These are phyloP conservation scores for Oophaga sylvatica DNA, from an alignment of 2,797 vertebrate genomes.

Conservation along the genomic window DNA sequence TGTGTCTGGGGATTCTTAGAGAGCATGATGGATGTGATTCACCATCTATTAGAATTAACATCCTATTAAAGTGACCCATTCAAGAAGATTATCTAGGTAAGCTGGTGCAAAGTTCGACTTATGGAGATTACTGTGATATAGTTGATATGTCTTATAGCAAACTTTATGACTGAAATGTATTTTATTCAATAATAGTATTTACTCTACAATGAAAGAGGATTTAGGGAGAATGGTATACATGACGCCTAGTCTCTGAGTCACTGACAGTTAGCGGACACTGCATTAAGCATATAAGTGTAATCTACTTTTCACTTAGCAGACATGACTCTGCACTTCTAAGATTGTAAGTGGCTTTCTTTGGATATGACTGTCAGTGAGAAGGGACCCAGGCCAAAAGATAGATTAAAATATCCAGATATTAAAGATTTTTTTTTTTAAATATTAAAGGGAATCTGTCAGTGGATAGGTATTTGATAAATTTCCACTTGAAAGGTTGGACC, in stretches of 20 bases:
- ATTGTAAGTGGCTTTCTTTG: neutral
- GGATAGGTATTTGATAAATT: no score
- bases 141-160: neutral
- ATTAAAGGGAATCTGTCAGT: no score
- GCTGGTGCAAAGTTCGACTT: conserved; percentile 16
- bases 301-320: conserved; percentile 11
- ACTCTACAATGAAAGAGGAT: neutral
- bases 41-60: conserved; percentile 16
- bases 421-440: no score
- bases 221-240: neutral
- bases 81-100: conserved; percentile 39
- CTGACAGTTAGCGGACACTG: neutral
- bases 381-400: neutral
- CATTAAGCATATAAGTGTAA: neutral
- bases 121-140: neutral
- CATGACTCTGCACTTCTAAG: neutral
- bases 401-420: no score
- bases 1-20: conserved; percentile 28
- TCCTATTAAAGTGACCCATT: conserved; percentile 37
- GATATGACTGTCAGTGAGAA: neutral
- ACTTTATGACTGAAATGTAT: neutral
- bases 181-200: neutral
- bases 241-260: neutral
- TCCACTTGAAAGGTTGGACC: no score
- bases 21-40: conserved; percentile 5